Percentiles rank a stretch among this genome's conserved stretches.
Evolutionary conservation across 2,113 vertebrate species (phyloP).

Genomic region (Perognathus longimembris): DNA sequence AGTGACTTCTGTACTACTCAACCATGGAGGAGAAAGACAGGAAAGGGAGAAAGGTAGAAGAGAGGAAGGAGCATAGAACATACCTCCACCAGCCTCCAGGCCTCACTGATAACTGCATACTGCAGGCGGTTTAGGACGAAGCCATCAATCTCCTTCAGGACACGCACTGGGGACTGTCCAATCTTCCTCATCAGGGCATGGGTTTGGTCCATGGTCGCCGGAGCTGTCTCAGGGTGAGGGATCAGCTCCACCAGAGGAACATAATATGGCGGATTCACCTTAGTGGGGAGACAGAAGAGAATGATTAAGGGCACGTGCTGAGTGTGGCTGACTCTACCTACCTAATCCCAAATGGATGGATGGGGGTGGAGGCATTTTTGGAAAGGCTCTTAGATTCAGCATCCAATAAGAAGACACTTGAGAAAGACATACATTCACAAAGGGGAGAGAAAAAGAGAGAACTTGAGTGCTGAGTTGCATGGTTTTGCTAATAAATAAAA

Average conservation of each 20-base stretch:
- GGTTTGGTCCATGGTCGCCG: conserved; percentile 88
- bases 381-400: background rate
- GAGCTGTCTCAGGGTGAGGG: conserved; percentile 94
- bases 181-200: conserved; percentile 92
- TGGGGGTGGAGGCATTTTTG: background rate
- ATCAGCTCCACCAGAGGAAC: conserved; percentile 97
- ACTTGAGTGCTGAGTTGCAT: background rate
- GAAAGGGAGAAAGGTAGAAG: too few relatives aligned
- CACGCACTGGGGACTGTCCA: conserved; percentile 92
- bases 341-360: too few relatives aligned
- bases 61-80: background rate
- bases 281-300: conserved; percentile 25
- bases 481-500: background rate
- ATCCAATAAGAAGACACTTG: background rate
- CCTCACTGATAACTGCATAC: conserved; percentile 95
- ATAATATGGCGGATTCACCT: conserved; percentile 98
- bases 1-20: background rate
- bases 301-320: background rate
- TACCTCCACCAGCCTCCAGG: conserved; percentile 97
- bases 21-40: too few relatives aligned
- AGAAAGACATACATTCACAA: background rate
- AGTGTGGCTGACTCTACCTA: too few relatives aligned
- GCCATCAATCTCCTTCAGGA: conserved; percentile 93
- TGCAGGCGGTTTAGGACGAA: conserved; percentile 97
- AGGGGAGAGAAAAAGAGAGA: background rate